Evolutionary conservation across 2,888 invertebrate genomes (phyloP), one percentile per base, ranked within the genome.

Genomic region (Drosophila kuntzei): DNA sequence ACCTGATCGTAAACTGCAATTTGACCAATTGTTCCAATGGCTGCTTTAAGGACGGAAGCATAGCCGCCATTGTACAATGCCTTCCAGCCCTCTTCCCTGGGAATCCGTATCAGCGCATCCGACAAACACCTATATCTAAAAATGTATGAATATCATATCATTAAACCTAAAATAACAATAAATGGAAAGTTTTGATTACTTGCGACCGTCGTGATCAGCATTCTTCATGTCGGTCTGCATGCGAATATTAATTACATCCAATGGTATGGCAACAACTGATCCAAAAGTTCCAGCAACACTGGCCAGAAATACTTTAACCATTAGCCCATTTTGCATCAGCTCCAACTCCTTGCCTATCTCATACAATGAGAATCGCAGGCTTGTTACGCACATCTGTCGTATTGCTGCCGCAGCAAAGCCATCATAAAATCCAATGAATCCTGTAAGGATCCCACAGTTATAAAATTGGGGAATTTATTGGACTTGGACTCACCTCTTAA

Each of bases 201-300:
- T 79, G 54, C 83, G 66, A 2, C 46, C 62, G 6, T 20, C 4
- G 1, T 44, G 9, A 3, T 16, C 20, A 0, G 20, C 3, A 3
- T 5, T 1, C 34, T 82, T 76, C 80, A 79, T 76, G 22, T 79
- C 76, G 16, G 43, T 79, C 37, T 80, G 80, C 80, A 80, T 80
- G 2, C 80, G 71, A 0, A 80, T 59, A 57, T 79, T 82, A 3
- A 80, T 51, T 9, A 80, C 60, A 51, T 80, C 80, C 20, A 66
- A 32, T 14, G 80, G 80, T 29, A 79, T 73, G 3, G 69, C 76
- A 3, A 60, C 9, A 2, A 59, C 12, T 2, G 83, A 62, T 2
- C 66, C 71, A 11, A 58, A 3, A 0, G 39, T 20, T 1, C 80
- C 80, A 1, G 80, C 71, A 43, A 54, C 20, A 14, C 72, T 61